Percentiles rank a stretch among this genome's conserved stretches.
These are phyloP conservation scores for Neomicropteryx cornuta DNA, from an alignment of 1,140 invertebrate species.

Conservation along the genomic window DNA sequence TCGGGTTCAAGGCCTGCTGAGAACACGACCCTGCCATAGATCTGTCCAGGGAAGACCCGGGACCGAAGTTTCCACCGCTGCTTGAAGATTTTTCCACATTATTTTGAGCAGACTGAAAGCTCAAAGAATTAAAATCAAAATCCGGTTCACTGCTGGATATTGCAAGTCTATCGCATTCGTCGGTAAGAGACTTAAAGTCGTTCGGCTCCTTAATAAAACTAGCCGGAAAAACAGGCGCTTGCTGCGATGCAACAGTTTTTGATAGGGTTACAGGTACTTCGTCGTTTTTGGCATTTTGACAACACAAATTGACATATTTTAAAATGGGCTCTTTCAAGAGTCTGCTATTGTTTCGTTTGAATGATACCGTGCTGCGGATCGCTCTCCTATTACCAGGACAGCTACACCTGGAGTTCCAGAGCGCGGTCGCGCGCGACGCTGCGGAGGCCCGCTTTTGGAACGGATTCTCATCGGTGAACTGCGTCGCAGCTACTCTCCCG, in stretches of 20 bases:
- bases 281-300: conserved; percentile 17
- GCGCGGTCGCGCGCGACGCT: background rate
- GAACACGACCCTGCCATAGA: conserved; percentile 37
- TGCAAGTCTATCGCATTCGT: conserved; percentile 9
- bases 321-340: conserved; percentile 31
- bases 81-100: conserved; percentile 17
- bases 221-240: conserved; percentile 16
- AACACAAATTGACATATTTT: conserved; percentile 21
- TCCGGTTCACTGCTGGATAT: conserved; percentile 20
- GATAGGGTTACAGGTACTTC: conserved; percentile 14
- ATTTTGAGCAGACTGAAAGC: conserved; percentile 21
- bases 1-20: conserved; percentile 53
- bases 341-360: conserved; percentile 29
- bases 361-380: conserved; percentile 18
- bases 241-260: conserved; percentile 8
- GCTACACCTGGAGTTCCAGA: conserved; percentile 8
- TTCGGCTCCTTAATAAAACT: conserved; percentile 20
- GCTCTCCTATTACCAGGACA: conserved; percentile 15
- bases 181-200: conserved; percentile 12
- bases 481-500: conserved; percentile 16
- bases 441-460: conserved; percentile 20
- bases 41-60: conserved; percentile 17
- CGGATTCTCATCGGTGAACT: conserved; percentile 23
- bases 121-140: conserved; percentile 29
- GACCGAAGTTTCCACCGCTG: conserved; percentile 16